phyloP scores from a whole-genome alignment of 1,140 invertebrate species.

The Solenopsis fugax region DNA sequence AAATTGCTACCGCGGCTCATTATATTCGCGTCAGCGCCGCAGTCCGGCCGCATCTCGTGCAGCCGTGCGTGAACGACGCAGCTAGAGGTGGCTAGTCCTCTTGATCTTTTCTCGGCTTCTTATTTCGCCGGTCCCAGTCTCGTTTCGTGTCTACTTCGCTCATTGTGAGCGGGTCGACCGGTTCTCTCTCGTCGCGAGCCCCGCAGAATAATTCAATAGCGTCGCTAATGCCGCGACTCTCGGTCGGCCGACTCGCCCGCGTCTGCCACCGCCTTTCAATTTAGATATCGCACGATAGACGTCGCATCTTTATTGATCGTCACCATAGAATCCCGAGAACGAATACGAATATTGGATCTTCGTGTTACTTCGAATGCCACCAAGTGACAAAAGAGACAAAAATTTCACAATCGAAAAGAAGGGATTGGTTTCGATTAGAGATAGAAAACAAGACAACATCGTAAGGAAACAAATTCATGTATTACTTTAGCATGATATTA shows the following conservation, averaged over 20 bases:
- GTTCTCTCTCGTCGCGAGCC: constrained; percentile 40
- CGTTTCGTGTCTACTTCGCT: constrained; percentile 62
- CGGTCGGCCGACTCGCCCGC: not conserved
- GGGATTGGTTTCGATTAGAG: not conserved
- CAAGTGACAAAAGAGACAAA: not conserved
- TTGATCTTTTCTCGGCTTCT: constrained; percentile 39
- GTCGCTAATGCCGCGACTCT: constrained; percentile 48
- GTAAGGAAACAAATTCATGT: not conserved
- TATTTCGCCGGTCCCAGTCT: constrained; percentile 36
- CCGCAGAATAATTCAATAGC: constrained; percentile 60
- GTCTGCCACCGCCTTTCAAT: constrained; percentile 36
- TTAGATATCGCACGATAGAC: constrained; percentile 54
- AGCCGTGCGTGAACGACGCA: constrained; percentile 69
- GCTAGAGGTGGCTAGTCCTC: constrained; percentile 59
- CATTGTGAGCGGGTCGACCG: constrained; percentile 51
- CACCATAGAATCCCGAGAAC: not conserved
- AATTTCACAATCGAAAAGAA: not conserved
- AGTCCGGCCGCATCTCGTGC: constrained; percentile 45
- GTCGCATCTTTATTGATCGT: constrained; percentile 8
- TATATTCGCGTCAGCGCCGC: constrained; percentile 75
- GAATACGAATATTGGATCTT: constrained; percentile 18
- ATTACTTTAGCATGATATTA: constrained; percentile 17
- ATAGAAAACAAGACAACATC: not conserved
- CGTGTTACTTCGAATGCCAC: not conserved
- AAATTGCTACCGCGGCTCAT: constrained; percentile 77